phyloP scores from a whole-genome alignment of 2,797 vertebrate species.

The Taenioides sp. region DNA sequence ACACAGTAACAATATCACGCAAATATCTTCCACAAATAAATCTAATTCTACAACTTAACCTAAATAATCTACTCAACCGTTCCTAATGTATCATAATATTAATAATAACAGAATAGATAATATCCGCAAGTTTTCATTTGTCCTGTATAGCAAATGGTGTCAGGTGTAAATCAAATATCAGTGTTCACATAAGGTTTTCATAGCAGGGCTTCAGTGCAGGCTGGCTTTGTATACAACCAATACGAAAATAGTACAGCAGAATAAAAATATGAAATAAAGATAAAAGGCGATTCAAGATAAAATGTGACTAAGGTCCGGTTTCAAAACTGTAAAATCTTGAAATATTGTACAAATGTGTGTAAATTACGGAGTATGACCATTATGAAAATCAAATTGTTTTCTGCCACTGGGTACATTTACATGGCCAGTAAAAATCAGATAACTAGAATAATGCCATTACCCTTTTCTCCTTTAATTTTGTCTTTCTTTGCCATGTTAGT shows the following conservation, averaged over 20 bases:
- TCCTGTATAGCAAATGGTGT: constrained; percentile 10
- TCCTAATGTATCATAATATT: background rate
- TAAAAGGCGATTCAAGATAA: background rate
- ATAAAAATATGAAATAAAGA: too few relatives aligned
- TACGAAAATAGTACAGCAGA: background rate
- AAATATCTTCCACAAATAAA: constrained; percentile 18
- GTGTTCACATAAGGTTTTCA: constrained; percentile 21
- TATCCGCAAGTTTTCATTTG: constrained; percentile 6
- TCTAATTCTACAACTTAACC: background rate
- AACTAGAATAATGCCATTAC: too few relatives aligned
- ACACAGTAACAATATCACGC: constrained; percentile 13
- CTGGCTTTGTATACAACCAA: constrained; percentile 9
- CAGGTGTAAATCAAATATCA: constrained; percentile 17
- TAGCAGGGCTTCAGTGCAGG: constrained; percentile 18
- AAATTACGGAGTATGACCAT: background rate
- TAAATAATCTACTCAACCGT: constrained; percentile 9
- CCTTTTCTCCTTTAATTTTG: too few relatives aligned
- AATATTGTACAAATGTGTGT: background rate
- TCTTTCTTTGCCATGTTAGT: too few relatives aligned
- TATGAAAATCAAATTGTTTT: background rate
- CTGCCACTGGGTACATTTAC: too few relatives aligned
- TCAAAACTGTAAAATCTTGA: background rate
- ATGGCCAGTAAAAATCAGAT: too few relatives aligned
- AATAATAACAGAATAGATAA: background rate
- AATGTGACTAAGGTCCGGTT: background rate